Conservation (phyloP, 1,140 invertebrate species). For the Brachionus plicatilis region DNA sequence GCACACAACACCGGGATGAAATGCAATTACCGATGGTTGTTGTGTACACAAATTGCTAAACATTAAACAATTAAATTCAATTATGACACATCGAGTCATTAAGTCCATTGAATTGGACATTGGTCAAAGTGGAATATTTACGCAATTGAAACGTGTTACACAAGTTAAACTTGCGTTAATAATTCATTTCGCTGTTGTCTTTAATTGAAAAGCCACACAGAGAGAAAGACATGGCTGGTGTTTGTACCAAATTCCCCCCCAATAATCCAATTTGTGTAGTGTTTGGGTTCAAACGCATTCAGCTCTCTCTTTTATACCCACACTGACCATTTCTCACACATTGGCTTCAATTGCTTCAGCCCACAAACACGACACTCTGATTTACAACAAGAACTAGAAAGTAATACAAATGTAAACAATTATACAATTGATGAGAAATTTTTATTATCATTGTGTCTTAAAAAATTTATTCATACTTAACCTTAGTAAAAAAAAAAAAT, state of each 20-base stretch:
- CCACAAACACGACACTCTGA: neutral
- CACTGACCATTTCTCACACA: neutral
- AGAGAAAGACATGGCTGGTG: neutral
- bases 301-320: neutral
- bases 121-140: neutral
- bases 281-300: neutral
- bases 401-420: conserved; percentile 16
- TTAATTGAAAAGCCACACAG: neutral
- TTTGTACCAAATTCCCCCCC: neutral
- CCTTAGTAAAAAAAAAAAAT: neutral
- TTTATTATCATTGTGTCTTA: neutral
- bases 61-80: conserved; percentile 28
- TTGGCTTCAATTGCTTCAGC: neutral
- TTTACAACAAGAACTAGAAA: neutral
- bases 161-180: neutral
- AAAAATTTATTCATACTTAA: conserved; percentile 9
- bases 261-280: neutral
- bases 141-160: neutral
- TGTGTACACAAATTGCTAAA: neutral
- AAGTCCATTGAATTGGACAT: neutral
- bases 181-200: neutral
- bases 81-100: conserved; percentile 37
- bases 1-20: neutral
- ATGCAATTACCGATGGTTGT: neutral
- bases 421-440: conserved; percentile 33